phyloP scores from a whole-genome alignment of 2,797 vertebrate species.

The Rhinophrynus dorsalis region DNA sequence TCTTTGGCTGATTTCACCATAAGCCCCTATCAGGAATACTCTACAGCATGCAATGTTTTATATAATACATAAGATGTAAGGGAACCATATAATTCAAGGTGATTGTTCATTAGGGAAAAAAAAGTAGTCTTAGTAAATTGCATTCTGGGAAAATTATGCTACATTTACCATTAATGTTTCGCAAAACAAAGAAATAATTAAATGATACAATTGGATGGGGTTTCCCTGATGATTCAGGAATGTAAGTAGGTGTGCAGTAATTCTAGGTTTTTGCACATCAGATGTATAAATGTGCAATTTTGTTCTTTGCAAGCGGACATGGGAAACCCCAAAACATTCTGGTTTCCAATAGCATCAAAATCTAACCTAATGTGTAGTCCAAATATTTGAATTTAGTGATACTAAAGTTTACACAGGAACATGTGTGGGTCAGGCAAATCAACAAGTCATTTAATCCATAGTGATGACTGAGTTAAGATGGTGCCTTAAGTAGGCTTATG shows the following conservation, averaged over 20 bases:
- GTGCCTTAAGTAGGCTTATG: slow-evolving; percentile 49
- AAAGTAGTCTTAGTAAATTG: no score
- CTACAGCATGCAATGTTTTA: no score
- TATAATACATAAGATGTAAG: no score
- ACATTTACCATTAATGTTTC: no score
- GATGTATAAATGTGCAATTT: slow-evolving; percentile 37
- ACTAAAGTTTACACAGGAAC: slow-evolving; percentile 24
- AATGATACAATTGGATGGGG: slow-evolving; percentile 18
- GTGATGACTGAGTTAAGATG: slow-evolving; percentile 51
- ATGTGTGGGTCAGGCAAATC: slow-evolving; percentile 34
- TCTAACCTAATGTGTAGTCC: not conserved
- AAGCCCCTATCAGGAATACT: no score
- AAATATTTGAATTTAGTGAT: slow-evolving; percentile 6
- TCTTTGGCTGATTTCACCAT: no score
- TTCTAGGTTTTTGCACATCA: slow-evolving; percentile 54
- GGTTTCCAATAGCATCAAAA: slow-evolving; percentile 15
- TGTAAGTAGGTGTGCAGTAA: slow-evolving; percentile 59
- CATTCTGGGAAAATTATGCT: no score
- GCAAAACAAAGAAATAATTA: no score
- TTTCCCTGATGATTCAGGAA: slow-evolving; percentile 65
- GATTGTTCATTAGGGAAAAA: no score
- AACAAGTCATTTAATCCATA: slow-evolving; percentile 46
- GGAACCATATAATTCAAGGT: no score
- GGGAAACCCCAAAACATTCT: slow-evolving; percentile 47
- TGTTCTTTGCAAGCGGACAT: not conserved